phyloP scores from a whole-genome alignment of 1,140 invertebrate genomes.

The Orussus abietinus region DNA sequence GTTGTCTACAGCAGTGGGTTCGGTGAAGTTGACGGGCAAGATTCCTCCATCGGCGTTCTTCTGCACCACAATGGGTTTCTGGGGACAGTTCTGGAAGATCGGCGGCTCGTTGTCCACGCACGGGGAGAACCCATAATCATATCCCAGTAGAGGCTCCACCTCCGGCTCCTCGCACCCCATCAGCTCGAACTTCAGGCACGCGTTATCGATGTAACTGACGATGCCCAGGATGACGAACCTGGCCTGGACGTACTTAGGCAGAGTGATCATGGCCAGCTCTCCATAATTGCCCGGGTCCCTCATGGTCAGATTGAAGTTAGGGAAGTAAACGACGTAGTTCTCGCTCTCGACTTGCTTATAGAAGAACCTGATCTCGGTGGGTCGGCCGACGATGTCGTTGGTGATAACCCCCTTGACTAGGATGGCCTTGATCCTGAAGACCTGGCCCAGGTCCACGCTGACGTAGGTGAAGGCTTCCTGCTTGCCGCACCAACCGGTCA shows the following conservation, averaged over 20 bases:
- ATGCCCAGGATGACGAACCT: slow-evolving; percentile 91
- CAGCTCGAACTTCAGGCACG: slow-evolving; percentile 93
- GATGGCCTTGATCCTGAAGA: slow-evolving; percentile 87
- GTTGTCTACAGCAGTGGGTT: slow-evolving; percentile 90
- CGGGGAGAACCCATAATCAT: slow-evolving; percentile 89
- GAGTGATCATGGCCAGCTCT: slow-evolving; percentile 90
- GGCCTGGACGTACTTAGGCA: slow-evolving; percentile 90
- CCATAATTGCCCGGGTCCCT: slow-evolving; percentile 91
- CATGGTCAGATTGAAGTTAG: slow-evolving; percentile 91
- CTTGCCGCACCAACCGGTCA: slow-evolving; percentile 93
- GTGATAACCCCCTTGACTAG: slow-evolving; percentile 91
- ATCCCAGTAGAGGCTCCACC: slow-evolving; percentile 78
- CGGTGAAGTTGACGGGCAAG: slow-evolving; percentile 86
- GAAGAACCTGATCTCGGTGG: slow-evolving; percentile 94
- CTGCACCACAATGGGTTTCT: slow-evolving; percentile 84
- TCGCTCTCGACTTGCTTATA: slow-evolving; percentile 91
- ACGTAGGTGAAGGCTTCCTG: slow-evolving; percentile 94
- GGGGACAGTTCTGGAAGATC: slow-evolving; percentile 93
- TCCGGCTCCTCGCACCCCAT: slow-evolving; percentile 89
- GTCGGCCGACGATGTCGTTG: slow-evolving; percentile 89
- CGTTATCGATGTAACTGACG: slow-evolving; percentile 94
- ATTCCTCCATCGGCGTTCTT: slow-evolving; percentile 83
- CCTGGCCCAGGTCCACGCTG: slow-evolving; percentile 87
- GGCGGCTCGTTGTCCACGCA: slow-evolving; percentile 96
- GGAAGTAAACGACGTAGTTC: slow-evolving; percentile 95